Percentiles rank a stretch among this genome's conserved stretches.
Conservation (phyloP, 2,888 invertebrate genomes). For the Hipparchia sbordonii region DNA sequence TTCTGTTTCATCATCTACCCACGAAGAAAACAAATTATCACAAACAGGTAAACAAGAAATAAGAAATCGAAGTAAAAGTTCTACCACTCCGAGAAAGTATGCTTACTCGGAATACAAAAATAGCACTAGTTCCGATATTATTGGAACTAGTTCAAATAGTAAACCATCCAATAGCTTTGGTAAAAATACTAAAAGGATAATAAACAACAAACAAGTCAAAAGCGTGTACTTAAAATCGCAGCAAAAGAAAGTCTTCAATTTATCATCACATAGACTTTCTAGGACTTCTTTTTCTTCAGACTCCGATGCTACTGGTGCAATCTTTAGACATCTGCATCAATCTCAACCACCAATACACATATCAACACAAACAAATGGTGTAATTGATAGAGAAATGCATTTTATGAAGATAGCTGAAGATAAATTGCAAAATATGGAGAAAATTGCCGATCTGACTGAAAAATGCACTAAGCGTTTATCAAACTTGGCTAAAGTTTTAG, state of each 20-base stretch:
- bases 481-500: constrained; percentile 72
- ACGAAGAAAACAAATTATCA: constrained; percentile 41
- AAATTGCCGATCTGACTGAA: constrained; percentile 75
- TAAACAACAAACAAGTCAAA: constrained; percentile 5
- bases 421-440: constrained; percentile 77
- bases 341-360: constrained; percentile 49
- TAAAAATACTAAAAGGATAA: constrained; percentile 34
- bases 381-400: constrained; percentile 59
- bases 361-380: constrained; percentile 65
- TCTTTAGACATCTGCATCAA: constrained; percentile 24
- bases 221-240: constrained; percentile 11
- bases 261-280: constrained; percentile 41
- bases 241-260: constrained; percentile 19
- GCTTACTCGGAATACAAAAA: constrained; percentile 33
- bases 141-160: constrained; percentile 21
- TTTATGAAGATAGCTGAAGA: constrained; percentile 69
- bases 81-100: constrained; percentile 50
- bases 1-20: constrained; percentile 49
- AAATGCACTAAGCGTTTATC: constrained; percentile 76
- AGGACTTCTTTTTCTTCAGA: constrained; percentile 48
- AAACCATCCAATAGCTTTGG: constrained; percentile 32
- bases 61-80: constrained; percentile 53
- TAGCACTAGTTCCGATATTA: constrained; percentile 35
- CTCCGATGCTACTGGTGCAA: constrained; percentile 44
- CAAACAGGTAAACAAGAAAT: constrained; percentile 33